Conservation (phyloP, 2,888 invertebrate species). For the Drosophila birchii region DNA sequence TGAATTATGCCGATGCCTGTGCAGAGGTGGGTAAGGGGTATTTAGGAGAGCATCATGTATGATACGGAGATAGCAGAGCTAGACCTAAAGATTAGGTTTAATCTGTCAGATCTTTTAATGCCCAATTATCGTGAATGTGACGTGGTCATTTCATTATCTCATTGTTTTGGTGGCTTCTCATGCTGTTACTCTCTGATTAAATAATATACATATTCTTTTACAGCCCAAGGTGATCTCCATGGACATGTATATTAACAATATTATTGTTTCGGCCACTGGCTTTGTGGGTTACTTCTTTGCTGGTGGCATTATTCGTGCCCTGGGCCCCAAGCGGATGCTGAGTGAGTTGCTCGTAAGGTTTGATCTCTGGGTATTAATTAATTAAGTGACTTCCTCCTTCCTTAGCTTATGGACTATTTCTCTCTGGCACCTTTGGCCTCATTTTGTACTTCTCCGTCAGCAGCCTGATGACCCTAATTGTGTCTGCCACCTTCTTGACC, state of each 20-base stretch:
- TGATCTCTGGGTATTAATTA: background rate
- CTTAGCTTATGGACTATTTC: constrained; percentile 84
- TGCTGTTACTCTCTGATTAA: background rate
- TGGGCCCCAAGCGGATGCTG: constrained; percentile 86
- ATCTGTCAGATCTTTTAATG: constrained; percentile 6
- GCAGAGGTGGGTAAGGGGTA: constrained; percentile 75
- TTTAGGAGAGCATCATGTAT: background rate
- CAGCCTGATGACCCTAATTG: constrained; percentile 85
- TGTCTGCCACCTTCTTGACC: constrained; percentile 86
- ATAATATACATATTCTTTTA: background rate
- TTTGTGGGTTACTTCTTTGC: constrained; percentile 88
- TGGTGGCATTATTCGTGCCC: constrained; percentile 85
- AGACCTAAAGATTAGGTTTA: constrained; percentile 10
- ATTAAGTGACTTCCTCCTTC: background rate
- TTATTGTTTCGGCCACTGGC: constrained; percentile 88
- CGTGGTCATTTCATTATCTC: constrained; percentile 1
- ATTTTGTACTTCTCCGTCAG: constrained; percentile 87
- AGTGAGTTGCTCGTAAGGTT: constrained; percentile 82
- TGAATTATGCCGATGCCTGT: constrained; percentile 72
- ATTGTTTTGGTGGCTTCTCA: background rate
- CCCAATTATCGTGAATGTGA: constrained; percentile 27
- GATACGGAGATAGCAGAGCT: background rate
- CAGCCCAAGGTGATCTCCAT: constrained; percentile 85
- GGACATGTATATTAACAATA: constrained; percentile 89
- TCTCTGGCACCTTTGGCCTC: constrained; percentile 86